A percentile compares a stretch with the other conserved stretches of the same genome.
Evolutionary conservation across 1,140 invertebrate genomes (phyloP).

Genomic region (Plutomurus gul): DNA sequence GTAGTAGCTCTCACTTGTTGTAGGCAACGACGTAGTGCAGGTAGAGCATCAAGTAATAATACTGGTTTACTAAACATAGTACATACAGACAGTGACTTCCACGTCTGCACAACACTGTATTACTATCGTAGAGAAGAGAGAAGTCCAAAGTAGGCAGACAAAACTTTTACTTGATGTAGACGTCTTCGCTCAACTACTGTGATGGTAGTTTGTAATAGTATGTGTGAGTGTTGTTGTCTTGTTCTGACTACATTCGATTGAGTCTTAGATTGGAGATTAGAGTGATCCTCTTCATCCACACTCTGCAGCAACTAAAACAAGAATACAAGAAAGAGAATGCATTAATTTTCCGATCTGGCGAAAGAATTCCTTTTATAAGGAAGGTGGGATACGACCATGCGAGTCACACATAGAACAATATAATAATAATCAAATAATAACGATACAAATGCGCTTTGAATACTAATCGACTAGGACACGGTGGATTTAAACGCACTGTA

Average conservation of each 20-base stretch:
- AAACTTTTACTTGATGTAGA: neutral
- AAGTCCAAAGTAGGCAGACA: neutral
- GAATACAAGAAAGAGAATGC: too few species aligned
- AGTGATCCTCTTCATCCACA: too few species aligned
- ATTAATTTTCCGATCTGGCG: too few species aligned
- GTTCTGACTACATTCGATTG: too few species aligned
- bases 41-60: conserved; percentile 1
- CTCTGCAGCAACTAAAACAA: too few species aligned
- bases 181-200: neutral
- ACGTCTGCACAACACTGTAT: neutral
- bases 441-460: neutral
- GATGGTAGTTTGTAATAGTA: neutral
- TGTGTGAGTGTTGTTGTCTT: neutral
- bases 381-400: neutral
- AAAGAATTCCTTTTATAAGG: neutral
- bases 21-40: neutral
- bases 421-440: neutral
- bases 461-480: neutral
- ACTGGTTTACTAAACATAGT: conserved; percentile 23
- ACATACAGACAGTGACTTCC: neutral
- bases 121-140: neutral
- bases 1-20: conserved; percentile 1
- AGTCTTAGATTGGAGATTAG: too few species aligned
- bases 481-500: too few species aligned
- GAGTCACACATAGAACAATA: neutral